Conservation (phyloP, 2,797 vertebrate species). For the Chaenodraco wilsoni region DNA sequence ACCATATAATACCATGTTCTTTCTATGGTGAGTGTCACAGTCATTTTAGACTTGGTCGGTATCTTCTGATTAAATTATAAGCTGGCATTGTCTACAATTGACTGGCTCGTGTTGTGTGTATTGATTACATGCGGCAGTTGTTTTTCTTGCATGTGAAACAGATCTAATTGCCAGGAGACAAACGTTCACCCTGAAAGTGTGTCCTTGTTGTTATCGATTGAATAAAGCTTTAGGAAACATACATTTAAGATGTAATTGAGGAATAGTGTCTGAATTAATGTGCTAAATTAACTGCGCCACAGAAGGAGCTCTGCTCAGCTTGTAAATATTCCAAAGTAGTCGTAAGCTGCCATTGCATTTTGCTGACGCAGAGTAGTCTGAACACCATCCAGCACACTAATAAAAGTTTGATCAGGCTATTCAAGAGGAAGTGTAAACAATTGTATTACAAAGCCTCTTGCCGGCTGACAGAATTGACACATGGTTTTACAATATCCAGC, state of each 20-base stretch:
- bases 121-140: constrained; percentile 39
- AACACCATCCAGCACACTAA: constrained; percentile 46
- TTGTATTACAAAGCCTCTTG: constrained; percentile 72
- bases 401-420: constrained; percentile 76
- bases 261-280: constrained; percentile 37
- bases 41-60: constrained; percentile 1
- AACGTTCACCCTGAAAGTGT: constrained; percentile 38
- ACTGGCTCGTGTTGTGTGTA: constrained; percentile 38
- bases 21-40: neutral
- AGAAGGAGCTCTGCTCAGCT: constrained; percentile 35
- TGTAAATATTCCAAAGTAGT: constrained; percentile 54
- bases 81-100: constrained; percentile 38
- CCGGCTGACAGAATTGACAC: constrained; percentile 72
- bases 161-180: constrained; percentile 38
- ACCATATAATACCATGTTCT: neutral
- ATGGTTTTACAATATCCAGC: constrained; percentile 74
- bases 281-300: constrained; percentile 28
- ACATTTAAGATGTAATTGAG: constrained; percentile 33
- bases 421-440: constrained; percentile 74
- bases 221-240: constrained; percentile 33
- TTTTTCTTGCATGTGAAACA: constrained; percentile 35
- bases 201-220: constrained; percentile 53
- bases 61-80: constrained; percentile 39
- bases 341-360: constrained; percentile 40
- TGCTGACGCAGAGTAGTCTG: constrained; percentile 59